Evolutionary conservation across 2,797 vertebrate species (phyloP).

Genomic region (Melanogrammus aeglefinus): DNA sequence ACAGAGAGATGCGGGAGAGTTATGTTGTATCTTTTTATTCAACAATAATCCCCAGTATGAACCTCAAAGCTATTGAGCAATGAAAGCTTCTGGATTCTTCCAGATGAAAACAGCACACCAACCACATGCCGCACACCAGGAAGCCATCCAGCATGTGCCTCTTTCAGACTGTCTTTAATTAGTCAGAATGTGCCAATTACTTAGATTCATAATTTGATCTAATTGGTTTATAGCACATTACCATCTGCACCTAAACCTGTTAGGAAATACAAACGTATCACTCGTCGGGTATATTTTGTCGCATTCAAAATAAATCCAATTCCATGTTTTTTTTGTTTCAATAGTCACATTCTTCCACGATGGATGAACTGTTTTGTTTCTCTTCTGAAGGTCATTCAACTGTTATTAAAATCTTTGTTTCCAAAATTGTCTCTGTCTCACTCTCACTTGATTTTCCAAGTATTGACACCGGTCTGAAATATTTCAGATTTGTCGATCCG

Average conservation of each 20-base stretch:
- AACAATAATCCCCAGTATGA: not conserved
- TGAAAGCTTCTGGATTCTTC: not conserved
- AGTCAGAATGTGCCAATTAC: not conserved
- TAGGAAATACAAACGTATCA: not conserved
- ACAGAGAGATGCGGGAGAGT: not conserved
- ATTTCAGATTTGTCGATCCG: not conserved
- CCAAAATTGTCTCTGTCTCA: too few species aligned
- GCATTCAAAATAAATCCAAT: not conserved
- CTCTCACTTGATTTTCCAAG: not conserved
- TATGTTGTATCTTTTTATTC: not conserved
- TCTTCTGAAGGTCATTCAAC: too few species aligned
- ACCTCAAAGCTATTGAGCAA: not conserved
- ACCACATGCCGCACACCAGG: not conserved
- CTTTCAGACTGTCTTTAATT: not conserved
- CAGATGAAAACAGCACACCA: not conserved
- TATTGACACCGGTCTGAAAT: not conserved
- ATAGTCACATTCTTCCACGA: not conserved
- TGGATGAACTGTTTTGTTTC: too few species aligned
- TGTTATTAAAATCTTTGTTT: too few species aligned
- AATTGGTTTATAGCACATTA: not conserved
- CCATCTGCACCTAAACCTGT: not conserved
- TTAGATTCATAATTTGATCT: not conserved
- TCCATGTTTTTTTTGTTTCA: not conserved
- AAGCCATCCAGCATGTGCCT: not conserved
- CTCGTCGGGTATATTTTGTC: not conserved